Evolutionary conservation across 2,888 invertebrate species (phyloP).

Genomic region (Meta bourneti): DNA sequence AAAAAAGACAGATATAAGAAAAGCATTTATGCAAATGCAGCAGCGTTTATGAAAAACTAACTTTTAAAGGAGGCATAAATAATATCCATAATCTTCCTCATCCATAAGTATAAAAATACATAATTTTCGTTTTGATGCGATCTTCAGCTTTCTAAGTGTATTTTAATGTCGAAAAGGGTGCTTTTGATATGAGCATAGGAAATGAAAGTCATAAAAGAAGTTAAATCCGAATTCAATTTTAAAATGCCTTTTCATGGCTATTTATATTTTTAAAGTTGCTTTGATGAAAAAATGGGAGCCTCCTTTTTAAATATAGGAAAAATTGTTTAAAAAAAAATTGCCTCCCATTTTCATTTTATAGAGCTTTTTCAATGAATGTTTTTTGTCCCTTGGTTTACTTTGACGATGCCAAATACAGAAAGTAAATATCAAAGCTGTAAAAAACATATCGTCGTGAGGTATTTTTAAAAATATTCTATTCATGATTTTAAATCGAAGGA

Average conservation of each 20-base stretch:
- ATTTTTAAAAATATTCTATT: neutral
- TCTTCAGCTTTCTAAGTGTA: neutral
- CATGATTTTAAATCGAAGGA: neutral
- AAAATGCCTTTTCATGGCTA: neutral
- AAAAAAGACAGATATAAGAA: no score
- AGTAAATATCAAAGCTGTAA: neutral
- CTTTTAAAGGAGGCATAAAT: neutral
- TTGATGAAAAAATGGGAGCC: neutral
- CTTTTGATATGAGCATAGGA: neutral
- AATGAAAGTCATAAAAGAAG: neutral
- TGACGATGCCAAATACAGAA: neutral
- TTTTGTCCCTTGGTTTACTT: neutral
- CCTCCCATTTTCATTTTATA: neutral
- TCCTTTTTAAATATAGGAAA: neutral
- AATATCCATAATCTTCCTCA: neutral
- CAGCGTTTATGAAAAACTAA: no score
- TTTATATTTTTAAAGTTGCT: neutral
- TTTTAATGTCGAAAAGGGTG: neutral
- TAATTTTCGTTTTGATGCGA: neutral
- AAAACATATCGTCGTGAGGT: neutral
- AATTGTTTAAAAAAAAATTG: neutral
- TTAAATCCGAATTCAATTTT: neutral
- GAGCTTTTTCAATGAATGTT: neutral
- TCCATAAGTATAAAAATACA: neutral
- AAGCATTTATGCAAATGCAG: no score